Conservation (phyloP, 2,797 vertebrate species). For the Phaenicophaeus curvirostris region DNA sequence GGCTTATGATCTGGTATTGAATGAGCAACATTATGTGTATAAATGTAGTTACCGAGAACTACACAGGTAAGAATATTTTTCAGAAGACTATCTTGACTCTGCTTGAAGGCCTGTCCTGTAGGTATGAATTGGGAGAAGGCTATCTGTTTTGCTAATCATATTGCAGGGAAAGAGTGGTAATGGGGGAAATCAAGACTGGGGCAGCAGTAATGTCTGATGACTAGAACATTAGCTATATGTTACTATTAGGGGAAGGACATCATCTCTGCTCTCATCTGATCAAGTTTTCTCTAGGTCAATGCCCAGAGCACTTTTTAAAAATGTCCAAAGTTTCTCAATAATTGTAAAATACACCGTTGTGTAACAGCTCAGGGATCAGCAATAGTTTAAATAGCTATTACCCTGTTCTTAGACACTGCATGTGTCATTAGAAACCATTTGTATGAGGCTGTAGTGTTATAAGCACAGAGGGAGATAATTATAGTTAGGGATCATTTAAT, state of each 20-base stretch:
- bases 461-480: slow-evolving; percentile 64
- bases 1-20: neutral
- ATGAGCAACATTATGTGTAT: neutral
- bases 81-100: neutral
- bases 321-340: neutral
- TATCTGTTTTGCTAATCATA: slow-evolving; percentile 2
- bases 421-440: slow-evolving; percentile 62
- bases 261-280: neutral
- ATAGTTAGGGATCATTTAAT: slow-evolving; percentile 61
- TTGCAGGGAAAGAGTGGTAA: neutral
- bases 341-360: slow-evolving; percentile 8
- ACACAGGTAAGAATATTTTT: neutral
- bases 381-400: slow-evolving; percentile 52
- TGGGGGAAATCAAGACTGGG: neutral
- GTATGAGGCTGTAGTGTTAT: slow-evolving; percentile 23
- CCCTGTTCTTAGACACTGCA: slow-evolving; percentile 21
- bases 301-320: slow-evolving; percentile 16
- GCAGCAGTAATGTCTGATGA: neutral
- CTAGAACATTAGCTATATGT: neutral
- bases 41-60: neutral
- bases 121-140: neutral
- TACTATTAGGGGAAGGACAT: neutral
- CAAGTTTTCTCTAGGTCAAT: slow-evolving; percentile 42
- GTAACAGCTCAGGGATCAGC: slow-evolving; percentile 20
- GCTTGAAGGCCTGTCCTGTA: neutral